Evolutionary conservation across 1,140 invertebrate species (phyloP), one percentile per base, ranked within the genome.

Genomic region (Manduca sexta): DNA sequence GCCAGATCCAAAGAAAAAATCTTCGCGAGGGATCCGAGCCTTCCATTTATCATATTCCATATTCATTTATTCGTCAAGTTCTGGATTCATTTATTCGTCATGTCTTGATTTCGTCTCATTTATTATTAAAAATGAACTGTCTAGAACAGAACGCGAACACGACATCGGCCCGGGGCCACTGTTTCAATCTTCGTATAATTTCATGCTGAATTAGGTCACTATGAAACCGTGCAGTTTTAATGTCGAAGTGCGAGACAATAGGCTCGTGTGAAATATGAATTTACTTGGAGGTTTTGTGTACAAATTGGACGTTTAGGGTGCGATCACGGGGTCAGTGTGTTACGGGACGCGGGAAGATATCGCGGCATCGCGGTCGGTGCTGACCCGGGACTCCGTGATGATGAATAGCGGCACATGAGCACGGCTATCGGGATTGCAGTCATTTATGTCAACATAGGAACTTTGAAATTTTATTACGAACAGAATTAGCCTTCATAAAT

Each of bases 111-210:
- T 86, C 85, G 72, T 84, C 77, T 86, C 83, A 86, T 87, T 87
- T 87, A 84, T 85, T 87, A 86, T 87, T 87, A 87, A 87, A 87
- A 87, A 87, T 87, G 86, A 87, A 81, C 83, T 87, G 86, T 87
- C 86, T 74, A 55, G 52, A 77, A 70, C 86, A 87, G 73, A 75
- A 62, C 60, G 65, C 61, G 76, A 66, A 65, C 63, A 69, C 72
- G 72, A 79, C 72, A 67, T 71, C 61, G 68, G 69, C 62, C 69
- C 43, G 60, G 64, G 68, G 74, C 75, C 72, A 84, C 74, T 74
- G 77, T 79, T 84, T 76, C 74, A 82, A 84, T 82, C 78, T 82
- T 65, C 63, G 66, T 67, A 77, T 82, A 81, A 81, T 84, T 82
- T 84, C 68, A 71, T 70, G 70, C 72, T 57, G 66, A 75, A 80